Evolutionary conservation across 2,113 vertebrate genomes (phyloP), one percentile per base, ranked within the genome.

Genomic region (Anolis sagrei): DNA sequence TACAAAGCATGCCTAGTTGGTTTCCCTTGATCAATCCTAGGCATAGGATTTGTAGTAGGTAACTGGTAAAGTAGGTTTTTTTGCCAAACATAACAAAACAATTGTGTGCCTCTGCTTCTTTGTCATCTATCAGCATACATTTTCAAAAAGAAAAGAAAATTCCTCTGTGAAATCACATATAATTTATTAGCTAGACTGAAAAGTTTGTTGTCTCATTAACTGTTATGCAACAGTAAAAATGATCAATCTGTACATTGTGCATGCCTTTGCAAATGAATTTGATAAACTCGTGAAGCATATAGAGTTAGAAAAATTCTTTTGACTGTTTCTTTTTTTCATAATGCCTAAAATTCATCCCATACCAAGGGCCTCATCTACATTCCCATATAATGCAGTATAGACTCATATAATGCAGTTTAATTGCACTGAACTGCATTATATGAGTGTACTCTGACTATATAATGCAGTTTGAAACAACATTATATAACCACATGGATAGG

Each of bases 141-240:
- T 8, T 29, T 68, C 68, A n/a, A 80, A 0, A 81, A 0, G 54
- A 27, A 68, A 69, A 85, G 86, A 93, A 91, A 69, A 88, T 89
- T 91, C 91, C 88, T 72, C 88, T 34, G 6, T 49, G 78, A 34
- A 29, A 13, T 0, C 76, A 90, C 51, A 85, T 86, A 81, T 54
- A n/a, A 36, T 93, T 76, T 88, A 82, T 85, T 84, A 79, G 92
- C 93, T 90, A 85, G 93, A 93, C 86, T 86, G 79, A n/a, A 78
- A 25, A 79, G 7, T 23, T 73, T 91, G 83, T 64, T 0, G 13
- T 86, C 87, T 88, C 94, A 89, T 87, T 69, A 14, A 77, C 81
- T 90, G 62, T 23, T 66, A 18, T 89, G 88, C 80, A 18, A 1
- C 51, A 27, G 21, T 58, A 58, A 58, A 58, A 58, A 16, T 48